phyloP scores from a whole-genome alignment of 2,888 invertebrate species.

The Biston stratarius region DNA sequence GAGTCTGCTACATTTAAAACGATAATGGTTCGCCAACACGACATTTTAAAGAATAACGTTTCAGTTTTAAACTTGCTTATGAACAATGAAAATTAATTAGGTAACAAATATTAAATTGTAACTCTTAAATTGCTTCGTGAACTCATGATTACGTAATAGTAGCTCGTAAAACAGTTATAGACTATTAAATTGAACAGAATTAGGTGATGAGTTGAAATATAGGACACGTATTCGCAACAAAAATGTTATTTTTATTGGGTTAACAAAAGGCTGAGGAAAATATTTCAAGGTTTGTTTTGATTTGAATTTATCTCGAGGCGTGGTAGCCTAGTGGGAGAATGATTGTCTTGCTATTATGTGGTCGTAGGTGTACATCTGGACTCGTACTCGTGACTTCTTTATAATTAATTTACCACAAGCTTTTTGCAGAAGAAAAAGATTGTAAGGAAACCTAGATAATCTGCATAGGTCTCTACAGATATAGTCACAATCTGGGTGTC shows the following conservation, averaged over 20 bases:
- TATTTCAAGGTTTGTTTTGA: conserved; percentile 28
- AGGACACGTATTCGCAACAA: conserved; percentile 37
- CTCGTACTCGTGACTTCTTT: too few species aligned
- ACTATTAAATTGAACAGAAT: conserved; percentile 60
- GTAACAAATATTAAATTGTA: conserved; percentile 42
- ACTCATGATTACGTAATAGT: conserved; percentile 52
- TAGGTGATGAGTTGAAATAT: conserved; percentile 49
- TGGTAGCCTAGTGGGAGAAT: too few species aligned
- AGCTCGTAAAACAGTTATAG: conserved; percentile 60
- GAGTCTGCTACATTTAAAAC: conserved; percentile 4
- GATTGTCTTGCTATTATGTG: too few species aligned
- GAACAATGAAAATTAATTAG: conserved; percentile 44
- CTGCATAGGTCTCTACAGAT: too few species aligned
- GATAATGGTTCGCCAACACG: background rate
- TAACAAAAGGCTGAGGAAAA: conserved; percentile 39
- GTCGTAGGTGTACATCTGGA: too few species aligned
- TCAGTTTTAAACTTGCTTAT: conserved; percentile 40
- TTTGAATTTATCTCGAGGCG: conserved; percentile 3
- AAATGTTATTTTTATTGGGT: conserved; percentile 38
- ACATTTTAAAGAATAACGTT: conserved; percentile 9
- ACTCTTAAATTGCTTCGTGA: conserved; percentile 49
- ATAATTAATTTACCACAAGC: too few species aligned
- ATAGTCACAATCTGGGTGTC: too few species aligned
- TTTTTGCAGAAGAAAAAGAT: too few species aligned
- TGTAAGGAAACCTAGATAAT: too few species aligned